These are phyloP conservation scores for Noctua pronuba DNA, from an alignment of 2,888 invertebrate genomes.

Conservation along the genomic window DNA sequence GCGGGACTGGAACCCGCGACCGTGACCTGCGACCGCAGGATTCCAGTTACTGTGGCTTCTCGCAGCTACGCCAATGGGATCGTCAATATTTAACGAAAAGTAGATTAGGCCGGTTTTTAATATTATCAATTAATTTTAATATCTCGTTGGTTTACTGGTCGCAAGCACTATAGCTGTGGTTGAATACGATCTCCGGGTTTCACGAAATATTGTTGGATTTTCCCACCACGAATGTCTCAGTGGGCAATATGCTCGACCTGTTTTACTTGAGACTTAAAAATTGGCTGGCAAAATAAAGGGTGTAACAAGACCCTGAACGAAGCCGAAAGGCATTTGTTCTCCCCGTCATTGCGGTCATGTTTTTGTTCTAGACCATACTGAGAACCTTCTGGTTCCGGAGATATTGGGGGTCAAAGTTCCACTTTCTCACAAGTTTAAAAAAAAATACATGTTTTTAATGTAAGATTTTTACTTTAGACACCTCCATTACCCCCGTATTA, in stretches of 20 bases:
- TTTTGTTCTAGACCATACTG: too few species aligned
- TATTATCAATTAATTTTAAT: slow-evolving; percentile 3
- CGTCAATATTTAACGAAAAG: slow-evolving; percentile 42
- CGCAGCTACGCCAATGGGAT: neutral
- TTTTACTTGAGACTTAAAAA: neutral
- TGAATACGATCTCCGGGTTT: neutral
- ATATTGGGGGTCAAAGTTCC: too few species aligned
- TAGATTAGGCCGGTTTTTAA: slow-evolving; percentile 16
- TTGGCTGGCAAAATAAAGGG: neutral
- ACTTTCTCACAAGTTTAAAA: too few species aligned
- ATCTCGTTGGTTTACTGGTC: neutral
- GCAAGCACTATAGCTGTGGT: neutral
- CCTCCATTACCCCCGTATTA: too few species aligned
- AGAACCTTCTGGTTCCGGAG: too few species aligned
- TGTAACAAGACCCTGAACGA: too few species aligned
- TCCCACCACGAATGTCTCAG: neutral
- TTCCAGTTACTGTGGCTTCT: slow-evolving; percentile 9
- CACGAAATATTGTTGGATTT: neutral
- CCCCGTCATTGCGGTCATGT: too few species aligned
- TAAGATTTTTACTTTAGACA: too few species aligned
- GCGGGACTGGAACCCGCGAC: slow-evolving; percentile 20
- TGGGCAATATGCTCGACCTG: neutral
- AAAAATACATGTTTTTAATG: too few species aligned
- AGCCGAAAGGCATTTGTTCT: too few species aligned
- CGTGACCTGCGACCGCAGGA: slow-evolving; percentile 15